phyloP scores from a whole-genome alignment of 2,888 invertebrate species.

The Liopterus haemorrhoidalis region DNA sequence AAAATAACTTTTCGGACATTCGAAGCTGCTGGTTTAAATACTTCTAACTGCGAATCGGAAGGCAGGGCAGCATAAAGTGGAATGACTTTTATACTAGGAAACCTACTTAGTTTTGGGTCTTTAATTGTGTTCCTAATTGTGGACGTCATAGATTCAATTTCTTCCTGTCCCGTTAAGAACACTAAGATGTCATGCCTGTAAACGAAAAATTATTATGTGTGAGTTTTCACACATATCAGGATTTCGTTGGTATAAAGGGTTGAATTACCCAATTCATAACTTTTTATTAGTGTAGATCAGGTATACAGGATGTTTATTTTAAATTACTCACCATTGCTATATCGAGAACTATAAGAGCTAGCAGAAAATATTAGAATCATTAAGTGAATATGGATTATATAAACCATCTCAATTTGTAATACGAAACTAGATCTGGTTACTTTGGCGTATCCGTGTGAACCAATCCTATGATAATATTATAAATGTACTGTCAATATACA shows the following conservation, averaged over 20 bases:
- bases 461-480: no score
- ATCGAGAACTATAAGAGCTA: no score
- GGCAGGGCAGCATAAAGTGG: slow-evolving; percentile 91
- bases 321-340: no score
- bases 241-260: neutral
- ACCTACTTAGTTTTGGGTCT: slow-evolving; percentile 52
- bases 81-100: slow-evolving; percentile 67
- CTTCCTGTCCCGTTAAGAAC: slow-evolving; percentile 94
- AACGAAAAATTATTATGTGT: slow-evolving; percentile 34
- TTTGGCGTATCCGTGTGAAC: no score
- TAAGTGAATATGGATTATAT: no score
- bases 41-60: slow-evolving; percentile 77
- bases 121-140: slow-evolving; percentile 68
- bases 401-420: no score
- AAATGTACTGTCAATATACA: no score
- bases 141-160: slow-evolving; percentile 80
- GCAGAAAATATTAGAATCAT: no score
- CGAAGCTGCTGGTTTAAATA: slow-evolving; percentile 67
- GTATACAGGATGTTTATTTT: no score
- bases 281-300: no score
- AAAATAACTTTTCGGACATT: slow-evolving; percentile 85
- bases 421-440: no score
- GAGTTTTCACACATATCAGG: neutral
- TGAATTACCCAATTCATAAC: no score
- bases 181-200: slow-evolving; percentile 83